Evolutionary conservation across 2,113 vertebrate genomes (phyloP).

Genomic region (Falco punctatus): DNA sequence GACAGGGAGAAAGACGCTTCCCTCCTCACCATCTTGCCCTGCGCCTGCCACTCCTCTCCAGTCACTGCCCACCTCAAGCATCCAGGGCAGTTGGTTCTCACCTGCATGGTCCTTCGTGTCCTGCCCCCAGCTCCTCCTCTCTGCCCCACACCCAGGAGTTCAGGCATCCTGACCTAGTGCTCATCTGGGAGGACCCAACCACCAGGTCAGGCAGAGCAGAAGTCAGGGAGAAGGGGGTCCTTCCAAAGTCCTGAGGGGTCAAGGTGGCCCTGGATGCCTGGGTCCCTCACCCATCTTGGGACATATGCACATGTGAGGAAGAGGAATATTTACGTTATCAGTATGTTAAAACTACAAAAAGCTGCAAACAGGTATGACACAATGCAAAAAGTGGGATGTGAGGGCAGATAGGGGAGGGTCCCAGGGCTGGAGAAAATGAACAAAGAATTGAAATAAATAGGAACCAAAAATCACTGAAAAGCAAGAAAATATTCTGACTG

Average conservation of each 20-base stretch:
- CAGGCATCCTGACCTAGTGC: not conserved
- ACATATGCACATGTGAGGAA: not conserved
- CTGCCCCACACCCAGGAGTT: not conserved
- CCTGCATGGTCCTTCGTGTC: not conserved
- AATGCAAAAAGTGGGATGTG: not conserved
- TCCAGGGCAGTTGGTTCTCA: not conserved
- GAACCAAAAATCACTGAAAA: not conserved
- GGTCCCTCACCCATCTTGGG: not conserved
- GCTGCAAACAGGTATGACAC: slow-evolving; percentile 80
- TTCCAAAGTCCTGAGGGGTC: not conserved
- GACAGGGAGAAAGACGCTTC: not conserved
- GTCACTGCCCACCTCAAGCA: not conserved
- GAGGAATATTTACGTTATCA: slow-evolving; percentile 72
- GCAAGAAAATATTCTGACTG: not conserved
- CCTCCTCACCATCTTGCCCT: not conserved
- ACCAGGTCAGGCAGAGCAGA: not conserved
- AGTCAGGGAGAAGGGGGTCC: not conserved
- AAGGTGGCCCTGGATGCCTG: too few species aligned
- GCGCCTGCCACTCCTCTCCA: not conserved
- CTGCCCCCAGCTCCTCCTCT: not conserved
- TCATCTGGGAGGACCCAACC: not conserved
- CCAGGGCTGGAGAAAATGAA: not conserved
- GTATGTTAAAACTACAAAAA: slow-evolving; percentile 90
- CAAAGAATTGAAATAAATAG: not conserved
- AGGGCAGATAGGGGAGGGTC: too few species aligned